Percentiles rank a stretch among this genome's conserved stretches.
Conservation (phyloP, 2,797 vertebrate genomes). For the Parambassis ranga region DNA sequence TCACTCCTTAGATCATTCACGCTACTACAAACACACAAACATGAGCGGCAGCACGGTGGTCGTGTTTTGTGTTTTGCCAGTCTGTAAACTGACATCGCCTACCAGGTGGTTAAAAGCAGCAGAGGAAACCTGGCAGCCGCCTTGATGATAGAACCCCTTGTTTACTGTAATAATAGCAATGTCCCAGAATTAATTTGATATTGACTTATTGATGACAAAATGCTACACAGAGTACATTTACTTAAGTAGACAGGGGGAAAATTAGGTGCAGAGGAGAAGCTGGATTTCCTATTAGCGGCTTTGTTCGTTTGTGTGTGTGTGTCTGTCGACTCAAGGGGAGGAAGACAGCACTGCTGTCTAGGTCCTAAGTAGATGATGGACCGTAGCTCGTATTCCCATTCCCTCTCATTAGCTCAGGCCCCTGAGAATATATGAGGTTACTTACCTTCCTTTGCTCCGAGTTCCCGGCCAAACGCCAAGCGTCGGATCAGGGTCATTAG, state of each 20-base stretch:
- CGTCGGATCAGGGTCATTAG: slow-evolving; percentile 79
- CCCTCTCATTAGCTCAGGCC: slow-evolving; percentile 69
- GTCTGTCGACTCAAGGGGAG: slow-evolving; percentile 3
- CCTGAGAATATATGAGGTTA: slow-evolving; percentile 73
- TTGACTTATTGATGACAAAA: slow-evolving; percentile 57
- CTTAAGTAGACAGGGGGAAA: slow-evolving; percentile 46
- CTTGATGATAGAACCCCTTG: slow-evolving; percentile 40
- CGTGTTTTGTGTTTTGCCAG: neutral
- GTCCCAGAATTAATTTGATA: slow-evolving; percentile 52
- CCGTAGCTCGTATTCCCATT: slow-evolving; percentile 70
- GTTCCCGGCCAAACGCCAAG: slow-evolving; percentile 59
- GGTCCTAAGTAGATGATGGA: slow-evolving; percentile 75
- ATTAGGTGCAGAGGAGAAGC: slow-evolving; percentile 39
- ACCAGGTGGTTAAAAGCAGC: neutral
- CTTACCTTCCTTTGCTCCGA: slow-evolving; percentile 64
- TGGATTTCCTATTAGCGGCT: slow-evolving; percentile 36
- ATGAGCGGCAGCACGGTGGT: neutral
- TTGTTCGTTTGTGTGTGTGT: slow-evolving; percentile 18
- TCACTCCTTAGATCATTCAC: too few relatives aligned
- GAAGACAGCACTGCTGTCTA: slow-evolving; percentile 54
- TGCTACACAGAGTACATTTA: slow-evolving; percentile 28
- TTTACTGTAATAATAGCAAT: slow-evolving; percentile 44
- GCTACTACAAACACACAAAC: too few relatives aligned
- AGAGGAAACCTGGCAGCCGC: neutral
- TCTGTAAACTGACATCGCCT: neutral